Evolutionary conservation across 2,797 vertebrate genomes (phyloP), one percentile per base, ranked within the genome.

Genomic region (Semaprochilodus insignis): DNA sequence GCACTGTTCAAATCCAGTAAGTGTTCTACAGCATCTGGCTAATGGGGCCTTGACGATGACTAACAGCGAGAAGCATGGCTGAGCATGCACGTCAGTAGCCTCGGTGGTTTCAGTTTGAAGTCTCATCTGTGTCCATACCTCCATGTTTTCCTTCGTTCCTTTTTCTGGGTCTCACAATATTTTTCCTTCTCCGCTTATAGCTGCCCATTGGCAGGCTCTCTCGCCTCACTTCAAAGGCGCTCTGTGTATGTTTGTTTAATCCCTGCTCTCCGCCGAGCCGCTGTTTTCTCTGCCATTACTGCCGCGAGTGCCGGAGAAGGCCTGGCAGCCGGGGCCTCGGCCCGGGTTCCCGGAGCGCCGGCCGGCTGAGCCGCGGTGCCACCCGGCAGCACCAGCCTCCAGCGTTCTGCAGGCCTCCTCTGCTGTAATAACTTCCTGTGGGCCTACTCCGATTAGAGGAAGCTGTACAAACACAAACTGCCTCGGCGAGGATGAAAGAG

Each of bases 381-480:
- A 84, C 80, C 71, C 78, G 69, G 80, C 23, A 23, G 67, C 13
- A 21, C 21, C 48, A 62, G 74, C 83, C 86, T 81, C 66, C 77
- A 69, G 85, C 85, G 65, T 72, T 74, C 75, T 70, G 73, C 83
- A 77, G 83, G 17, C 17, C 19, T 77, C 69, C 60, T 54, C 83
- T 73, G 57, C 84, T 80, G 88, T 85, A 88, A 87, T 89, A 87
- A 88, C 87, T 88, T 92, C 91, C 90, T 81, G 67, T 48, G 88
- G 88, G 90, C 90, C 84, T 69, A 80, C 85, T 88, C 85, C 83
- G 87, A 89, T 82, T 78, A 86, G 88, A 87, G 89, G 88, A 94
- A 95, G 93, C 94, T 94, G 94, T 93, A 90, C 90, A 93, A 95
- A 95, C 92, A 94, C 67, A 55, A 83, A 85, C 60, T 88, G 87